A percentile compares a stretch with the other conserved stretches of the same genome.
phyloP scores from a whole-genome alignment of 37 sponge, comb jelly and placozoan genomes.

The Geodia barretti region DNA sequence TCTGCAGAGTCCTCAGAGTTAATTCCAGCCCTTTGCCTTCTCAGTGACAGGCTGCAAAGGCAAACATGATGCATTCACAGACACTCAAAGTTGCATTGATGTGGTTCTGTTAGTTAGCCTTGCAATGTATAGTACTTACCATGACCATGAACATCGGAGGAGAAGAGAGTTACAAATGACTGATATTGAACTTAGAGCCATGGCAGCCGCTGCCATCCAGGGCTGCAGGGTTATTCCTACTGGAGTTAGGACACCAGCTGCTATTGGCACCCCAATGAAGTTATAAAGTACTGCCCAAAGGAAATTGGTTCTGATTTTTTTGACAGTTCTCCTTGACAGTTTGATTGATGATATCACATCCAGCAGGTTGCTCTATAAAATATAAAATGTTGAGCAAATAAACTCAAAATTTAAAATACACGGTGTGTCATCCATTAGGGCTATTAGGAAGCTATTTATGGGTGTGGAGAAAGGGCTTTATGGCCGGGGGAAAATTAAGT shows the following conservation, averaged over 20 bases:
- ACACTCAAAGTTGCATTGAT: too few relatives aligned
- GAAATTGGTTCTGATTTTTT: constrained; percentile 81
- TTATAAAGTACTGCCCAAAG: constrained; percentile 88
- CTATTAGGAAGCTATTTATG: too few relatives aligned
- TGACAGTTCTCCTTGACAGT: constrained; percentile 76
- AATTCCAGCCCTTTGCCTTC: too few relatives aligned
- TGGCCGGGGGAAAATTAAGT: too few relatives aligned
- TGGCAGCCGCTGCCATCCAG: constrained; percentile 89
- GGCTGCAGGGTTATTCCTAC: constrained; percentile 80
- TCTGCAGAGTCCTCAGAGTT: too few relatives aligned
- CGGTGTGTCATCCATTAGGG: too few relatives aligned
- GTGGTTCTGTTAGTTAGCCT: too few relatives aligned
- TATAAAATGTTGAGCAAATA: neutral
- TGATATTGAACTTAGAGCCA: constrained; percentile 89
- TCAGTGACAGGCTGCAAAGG: too few relatives aligned
- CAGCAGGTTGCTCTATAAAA: constrained; percentile 66
- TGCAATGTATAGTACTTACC: too few relatives aligned
- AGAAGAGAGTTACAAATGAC: constrained; percentile 88
- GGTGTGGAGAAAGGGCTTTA: too few relatives aligned
- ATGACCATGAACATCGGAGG: constrained; percentile 35
- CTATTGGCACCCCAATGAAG: constrained; percentile 78
- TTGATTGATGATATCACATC: constrained; percentile 87
- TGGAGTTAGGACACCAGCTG: constrained; percentile 75
- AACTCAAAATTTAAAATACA: too few relatives aligned
- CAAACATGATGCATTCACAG: too few relatives aligned